Conservation (phyloP, 2,888 invertebrate species). For the Cremastinae sp. region DNA sequence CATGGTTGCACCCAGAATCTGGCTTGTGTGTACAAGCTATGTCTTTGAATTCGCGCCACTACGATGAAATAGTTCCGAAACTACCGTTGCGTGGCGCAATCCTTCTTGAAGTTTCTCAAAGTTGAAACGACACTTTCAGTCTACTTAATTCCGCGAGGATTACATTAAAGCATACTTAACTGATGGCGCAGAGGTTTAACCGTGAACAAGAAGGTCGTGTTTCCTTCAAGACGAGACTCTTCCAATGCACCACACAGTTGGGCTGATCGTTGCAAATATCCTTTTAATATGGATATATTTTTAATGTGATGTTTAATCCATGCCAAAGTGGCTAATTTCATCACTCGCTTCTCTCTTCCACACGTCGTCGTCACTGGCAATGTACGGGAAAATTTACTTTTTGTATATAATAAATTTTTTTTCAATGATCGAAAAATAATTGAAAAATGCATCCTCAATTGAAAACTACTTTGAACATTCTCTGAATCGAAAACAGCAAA, state of each 20-base stretch:
- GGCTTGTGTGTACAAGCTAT: background rate
- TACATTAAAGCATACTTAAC: constrained; percentile 53
- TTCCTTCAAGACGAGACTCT: constrained; percentile 58
- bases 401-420: no score
- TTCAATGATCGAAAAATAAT: no score
- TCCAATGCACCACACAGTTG: constrained; percentile 73
- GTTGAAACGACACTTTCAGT: background rate
- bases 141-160: constrained; percentile 33
- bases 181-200: constrained; percentile 55
- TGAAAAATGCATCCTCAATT: no score
- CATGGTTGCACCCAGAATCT: constrained; percentile 1
- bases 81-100: constrained; percentile 43
- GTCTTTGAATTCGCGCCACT: background rate
- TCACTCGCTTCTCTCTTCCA: no score
- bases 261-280: constrained; percentile 82
- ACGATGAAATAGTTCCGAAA: constrained; percentile 12
- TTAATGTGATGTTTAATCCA: no score
- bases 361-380: no score
- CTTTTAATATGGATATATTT: constrained; percentile 81
- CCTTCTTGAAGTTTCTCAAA: constrained; percentile 28
- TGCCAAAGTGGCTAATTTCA: no score
- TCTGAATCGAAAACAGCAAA: no score
- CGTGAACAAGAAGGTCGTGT: constrained; percentile 52
- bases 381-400: no score
- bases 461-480: no score